Percentiles rank a stretch among this genome's conserved stretches.
Evolutionary conservation across 2,888 invertebrate species (phyloP).

Genomic region (Malthinus seriepunctatus): DNA sequence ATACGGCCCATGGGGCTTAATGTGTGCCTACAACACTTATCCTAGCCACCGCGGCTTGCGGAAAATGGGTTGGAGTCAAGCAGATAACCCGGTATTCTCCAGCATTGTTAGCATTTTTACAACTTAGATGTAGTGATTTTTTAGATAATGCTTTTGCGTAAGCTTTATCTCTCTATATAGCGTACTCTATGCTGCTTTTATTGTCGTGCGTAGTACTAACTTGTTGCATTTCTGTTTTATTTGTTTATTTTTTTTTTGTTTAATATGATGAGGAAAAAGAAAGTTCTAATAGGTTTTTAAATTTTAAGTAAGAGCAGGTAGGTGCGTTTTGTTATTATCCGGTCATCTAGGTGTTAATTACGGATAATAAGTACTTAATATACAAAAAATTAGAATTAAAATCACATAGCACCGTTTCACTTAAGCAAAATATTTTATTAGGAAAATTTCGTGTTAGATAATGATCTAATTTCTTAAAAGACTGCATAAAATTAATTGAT

Average conservation of each 20-base stretch:
- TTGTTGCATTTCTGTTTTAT: conserved; percentile 22
- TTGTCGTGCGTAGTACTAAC: conserved; percentile 16
- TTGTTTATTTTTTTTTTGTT: conserved; percentile 4
- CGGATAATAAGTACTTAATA: too few species aligned
- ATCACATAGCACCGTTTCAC: too few species aligned
- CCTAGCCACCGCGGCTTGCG: conserved; percentile 51
- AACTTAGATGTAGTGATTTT: conserved; percentile 38
- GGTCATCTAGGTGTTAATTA: too few species aligned
- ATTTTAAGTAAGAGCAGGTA: too few species aligned
- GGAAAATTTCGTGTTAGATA: too few species aligned
- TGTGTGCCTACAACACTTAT: conserved; percentile 55
- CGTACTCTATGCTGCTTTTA: conserved; percentile 7
- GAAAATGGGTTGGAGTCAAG: conserved; percentile 50
- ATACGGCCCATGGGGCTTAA: conserved; percentile 42
- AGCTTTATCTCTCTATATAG: conserved; percentile 14
- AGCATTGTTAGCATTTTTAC: conserved; percentile 43
- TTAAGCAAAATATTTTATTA: too few species aligned
- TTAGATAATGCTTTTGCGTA: conserved; percentile 19
- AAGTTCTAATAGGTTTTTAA: too few species aligned
- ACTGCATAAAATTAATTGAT: too few species aligned
- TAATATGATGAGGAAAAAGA: too few species aligned
- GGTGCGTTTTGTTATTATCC: too few species aligned
- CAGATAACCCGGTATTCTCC: conserved; percentile 47
- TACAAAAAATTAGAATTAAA: too few species aligned
- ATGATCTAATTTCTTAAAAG: too few species aligned